phyloP scores from a whole-genome alignment of 2,888 invertebrate genomes.

The Philonicus albiceps region DNA sequence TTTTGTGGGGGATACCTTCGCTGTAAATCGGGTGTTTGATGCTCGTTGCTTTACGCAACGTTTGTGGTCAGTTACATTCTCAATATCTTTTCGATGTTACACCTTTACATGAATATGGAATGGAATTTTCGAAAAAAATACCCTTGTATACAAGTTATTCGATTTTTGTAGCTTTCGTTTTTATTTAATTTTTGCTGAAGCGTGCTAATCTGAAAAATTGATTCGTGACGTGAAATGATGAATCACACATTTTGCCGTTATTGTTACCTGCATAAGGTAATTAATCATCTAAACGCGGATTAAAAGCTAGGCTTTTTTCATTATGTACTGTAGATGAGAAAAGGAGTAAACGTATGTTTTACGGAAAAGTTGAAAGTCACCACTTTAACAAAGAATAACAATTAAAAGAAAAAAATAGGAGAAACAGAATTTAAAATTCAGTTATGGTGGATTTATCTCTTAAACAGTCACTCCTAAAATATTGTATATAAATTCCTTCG shows the following conservation, averaged over 20 bases:
- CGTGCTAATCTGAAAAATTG: not conserved
- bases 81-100: not conserved
- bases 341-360: not conserved
- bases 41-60: not conserved
- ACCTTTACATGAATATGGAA: not conserved
- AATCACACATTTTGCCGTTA: not conserved
- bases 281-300: not conserved
- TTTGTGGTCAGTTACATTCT: slow-evolving; percentile 4
- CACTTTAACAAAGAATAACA: not conserved
- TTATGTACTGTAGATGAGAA: not conserved
- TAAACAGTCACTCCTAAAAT: too few species aligned
- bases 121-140: not conserved
- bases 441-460: too few species aligned
- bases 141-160: not conserved
- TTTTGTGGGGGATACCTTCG: not conserved
- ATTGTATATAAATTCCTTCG: too few species aligned
- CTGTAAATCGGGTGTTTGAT: not conserved
- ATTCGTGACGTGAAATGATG: not conserved
- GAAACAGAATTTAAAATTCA: too few species aligned
- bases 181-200: not conserved
- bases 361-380: not conserved
- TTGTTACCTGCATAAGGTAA: not conserved
- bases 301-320: not conserved
- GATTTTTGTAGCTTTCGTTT: not conserved
- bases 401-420: not conserved